Base-by-base conservation (phyloP, 1,140 invertebrate genomes). In the Dendroctonus ponderosae region DNA sequence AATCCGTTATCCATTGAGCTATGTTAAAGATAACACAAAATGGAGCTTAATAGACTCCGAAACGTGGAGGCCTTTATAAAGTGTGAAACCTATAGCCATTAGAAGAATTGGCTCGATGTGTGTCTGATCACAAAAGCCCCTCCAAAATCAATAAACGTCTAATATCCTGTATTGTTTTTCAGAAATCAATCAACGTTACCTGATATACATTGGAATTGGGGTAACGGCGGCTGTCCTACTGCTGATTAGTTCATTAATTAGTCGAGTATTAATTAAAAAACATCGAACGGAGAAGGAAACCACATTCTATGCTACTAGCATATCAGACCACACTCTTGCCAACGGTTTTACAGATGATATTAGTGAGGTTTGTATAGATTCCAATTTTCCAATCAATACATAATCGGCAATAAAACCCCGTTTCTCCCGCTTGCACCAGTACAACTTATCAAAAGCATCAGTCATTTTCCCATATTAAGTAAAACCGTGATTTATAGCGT, bases 271-370 rank as follows among this genome's bases (percentile, higher is more conserved):
- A 5, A 78, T 87, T 58, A 76, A 86, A 73, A 83, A 87, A 72
- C 82, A 85, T 26, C 85, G 85, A 71, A 82, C 83, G 2, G 80
- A 83, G 39, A 78, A 81, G 46, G 80, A 81, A 74, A 68, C 82
- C 72, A 72, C 85, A 81, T 85, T 84, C 70, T 82, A 85, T 62
- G 77, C 81, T 15, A 81, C 83, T 62, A 81, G 82, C 68, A 74
- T 78, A 56, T 81, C 80, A 39, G 79, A 81, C 67, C 87, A 89
- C 52, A 79, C 87, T 42, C 79, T 89, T 39, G 84, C 87, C 3
- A 86, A 89, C 60, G 88, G 88, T 56, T 90, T 89, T 71, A 83
- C 80, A 51, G 88, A 89, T 70, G 86, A 89, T 71, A 86, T 89
- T 72, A 87, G 85, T 44, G 88, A 89, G 74, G 85, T 67, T 54